Evolutionary conservation across 2,888 invertebrate species (phyloP), one percentile per base, ranked within the genome.

Genomic region (Aphrophora alni): DNA sequence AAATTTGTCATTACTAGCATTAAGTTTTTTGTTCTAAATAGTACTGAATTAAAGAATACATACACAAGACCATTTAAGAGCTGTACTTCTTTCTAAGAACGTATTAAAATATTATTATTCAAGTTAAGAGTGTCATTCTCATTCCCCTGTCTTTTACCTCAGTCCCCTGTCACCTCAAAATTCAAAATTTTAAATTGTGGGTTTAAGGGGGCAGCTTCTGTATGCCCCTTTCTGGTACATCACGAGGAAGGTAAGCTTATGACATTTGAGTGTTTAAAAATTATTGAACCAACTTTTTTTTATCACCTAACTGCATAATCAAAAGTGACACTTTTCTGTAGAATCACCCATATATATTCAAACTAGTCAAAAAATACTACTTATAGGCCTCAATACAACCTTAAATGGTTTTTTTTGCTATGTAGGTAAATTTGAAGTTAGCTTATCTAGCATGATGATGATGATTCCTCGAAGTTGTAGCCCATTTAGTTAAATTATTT

Each of bases 321-420:
- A 21, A 68, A 68, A 68, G 68, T 68, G 68, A 68, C 68, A 68
- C 68, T 68, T 68, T 68, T 68, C 68, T 68, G 68, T 68, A 68
- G 24, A 68, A 21, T 68, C 68, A 10, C 68, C 68, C 68, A 33
- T 33, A 33, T 33, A 33, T n/a, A n/a, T n/a, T n/a, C n/a, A n/a
- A n/a, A n/a, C n/a, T n/a, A n/a, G n/a, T n/a, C n/a, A n/a, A n/a
- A n/a, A n/a, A n/a, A n/a, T n/a, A n/a, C n/a, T n/a, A n/a, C n/a
- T n/a, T n/a, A n/a, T n/a, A n/a, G n/a, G n/a, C n/a, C n/a, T 5
- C 33, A 33, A 33, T 33, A 33, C 33, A 33, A 33, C 33, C 33
- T n/a, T n/a, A n/a, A n/a, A n/a, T n/a, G n/a, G n/a, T n/a, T n/a
- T n/a, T n/a, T n/a, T n/a, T n/a, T n/a, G n/a, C n/a, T n/a, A n/a